Percentiles rank a stretch among this genome's conserved stretches.
phyloP scores from a whole-genome alignment of 2,797 vertebrate genomes.

The Heliangelus exortis region DNA sequence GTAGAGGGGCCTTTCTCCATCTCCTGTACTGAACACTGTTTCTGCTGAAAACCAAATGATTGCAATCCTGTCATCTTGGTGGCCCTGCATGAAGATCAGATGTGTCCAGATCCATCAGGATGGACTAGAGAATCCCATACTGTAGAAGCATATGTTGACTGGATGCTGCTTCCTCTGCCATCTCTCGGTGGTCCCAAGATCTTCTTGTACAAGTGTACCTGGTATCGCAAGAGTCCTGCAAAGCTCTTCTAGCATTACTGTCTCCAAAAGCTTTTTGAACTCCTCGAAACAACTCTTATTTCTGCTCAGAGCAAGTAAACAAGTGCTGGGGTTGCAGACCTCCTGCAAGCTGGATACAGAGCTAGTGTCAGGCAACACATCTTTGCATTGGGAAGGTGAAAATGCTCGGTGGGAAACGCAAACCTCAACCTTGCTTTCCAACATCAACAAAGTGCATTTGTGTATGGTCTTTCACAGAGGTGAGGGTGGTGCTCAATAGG shows the following conservation, averaged over 20 bases:
- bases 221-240: rapidly evolving
- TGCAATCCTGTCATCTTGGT: too few species aligned
- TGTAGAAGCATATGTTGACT: background rate
- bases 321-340: rapidly evolving
- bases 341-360: background rate
- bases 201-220: rapidly evolving
- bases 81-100: background rate
- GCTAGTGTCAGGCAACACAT: rapidly evolving
- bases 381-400: rapidly evolving
- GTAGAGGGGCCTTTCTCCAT: too few species aligned
- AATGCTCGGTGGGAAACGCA: background rate
- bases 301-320: background rate
- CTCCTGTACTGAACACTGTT: too few species aligned
- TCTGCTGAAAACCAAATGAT: background rate
- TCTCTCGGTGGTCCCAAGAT: rapidly evolving
- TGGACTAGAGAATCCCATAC: background rate
- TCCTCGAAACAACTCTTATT: background rate
- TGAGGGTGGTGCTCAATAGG: background rate
- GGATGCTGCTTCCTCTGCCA: rapidly evolving
- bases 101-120: background rate
- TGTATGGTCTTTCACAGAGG: rapidly evolving
- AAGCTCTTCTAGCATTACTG: background rate
- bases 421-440: rapidly evolving
- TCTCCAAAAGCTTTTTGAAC: background rate
- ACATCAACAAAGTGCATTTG: rapidly evolving